A percentile compares a stretch with the other conserved stretches of the same genome.
These are phyloP conservation scores for Myotis yumanensis DNA, from an alignment of 2,113 vertebrate species.

Conservation along the genomic window DNA sequence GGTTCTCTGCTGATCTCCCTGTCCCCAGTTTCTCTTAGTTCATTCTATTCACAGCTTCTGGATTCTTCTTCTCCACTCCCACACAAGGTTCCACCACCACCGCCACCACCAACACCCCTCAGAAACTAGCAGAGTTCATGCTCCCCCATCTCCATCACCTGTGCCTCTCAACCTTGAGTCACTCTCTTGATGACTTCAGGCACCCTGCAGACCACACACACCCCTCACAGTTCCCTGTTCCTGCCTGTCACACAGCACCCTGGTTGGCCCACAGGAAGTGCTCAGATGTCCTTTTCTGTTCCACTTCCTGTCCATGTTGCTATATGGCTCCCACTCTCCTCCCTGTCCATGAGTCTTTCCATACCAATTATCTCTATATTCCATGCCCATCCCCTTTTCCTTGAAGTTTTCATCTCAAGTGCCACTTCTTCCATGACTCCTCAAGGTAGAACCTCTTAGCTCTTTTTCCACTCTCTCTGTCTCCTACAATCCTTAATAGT, in stretches of 20 bases:
- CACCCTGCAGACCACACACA: not conserved
- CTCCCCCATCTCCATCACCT: not conserved
- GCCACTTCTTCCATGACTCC: not conserved
- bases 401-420: not conserved
- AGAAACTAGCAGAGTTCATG: not conserved
- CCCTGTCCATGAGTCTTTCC: not conserved
- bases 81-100: not conserved
- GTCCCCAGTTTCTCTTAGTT: not conserved
- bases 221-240: not conserved
- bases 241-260: too few relatives aligned
- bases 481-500: not conserved
- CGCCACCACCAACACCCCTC: not conserved
- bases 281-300: not conserved
- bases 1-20: not conserved
- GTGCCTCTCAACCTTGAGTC: not conserved
- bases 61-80: not conserved
- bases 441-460: not conserved
- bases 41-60: not conserved
- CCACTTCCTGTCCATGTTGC: not conserved
- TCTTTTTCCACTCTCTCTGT: not conserved
- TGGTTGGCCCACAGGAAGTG: not conserved
- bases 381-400: not conserved
- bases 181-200: not conserved
- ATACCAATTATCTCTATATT: not conserved
- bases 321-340: not conserved